phyloP scores from a whole-genome alignment of 2,113 vertebrate genomes.

The Heterocephalus glaber region DNA sequence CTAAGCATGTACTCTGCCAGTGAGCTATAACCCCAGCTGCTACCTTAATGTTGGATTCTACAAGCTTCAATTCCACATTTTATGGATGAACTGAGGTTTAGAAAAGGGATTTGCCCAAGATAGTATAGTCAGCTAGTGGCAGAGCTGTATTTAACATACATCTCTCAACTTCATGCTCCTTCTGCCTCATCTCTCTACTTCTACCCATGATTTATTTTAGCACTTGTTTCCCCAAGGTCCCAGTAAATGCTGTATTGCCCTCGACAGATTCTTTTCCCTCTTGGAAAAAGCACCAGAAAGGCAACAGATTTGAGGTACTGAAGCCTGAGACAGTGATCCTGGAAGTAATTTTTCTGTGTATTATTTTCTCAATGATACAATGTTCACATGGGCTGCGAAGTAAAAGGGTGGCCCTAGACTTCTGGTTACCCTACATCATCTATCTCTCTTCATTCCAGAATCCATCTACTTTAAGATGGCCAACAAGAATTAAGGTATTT shows the following conservation, averaged over 20 bases:
- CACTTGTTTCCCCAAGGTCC: neutral
- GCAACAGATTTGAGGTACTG: neutral
- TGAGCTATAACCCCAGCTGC: neutral
- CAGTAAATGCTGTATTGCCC: neutral
- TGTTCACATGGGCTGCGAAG: neutral
- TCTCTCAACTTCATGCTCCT: neutral
- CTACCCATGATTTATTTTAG: neutral
- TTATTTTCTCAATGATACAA: neutral
- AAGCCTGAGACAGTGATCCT: neutral
- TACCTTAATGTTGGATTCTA: neutral
- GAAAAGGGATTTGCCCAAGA: neutral
- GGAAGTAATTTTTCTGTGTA: neutral
- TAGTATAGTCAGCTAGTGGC: neutral
- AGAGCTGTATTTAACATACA: neutral
- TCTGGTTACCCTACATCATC: neutral
- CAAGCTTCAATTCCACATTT: neutral
- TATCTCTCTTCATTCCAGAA: neutral
- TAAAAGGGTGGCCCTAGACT: neutral
- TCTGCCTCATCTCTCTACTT: neutral
- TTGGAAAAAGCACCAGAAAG: constrained; percentile 22
- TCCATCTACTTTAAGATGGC: neutral
- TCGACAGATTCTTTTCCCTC: neutral
- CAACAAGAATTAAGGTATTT: neutral
- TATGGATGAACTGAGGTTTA: neutral
- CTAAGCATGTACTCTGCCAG: neutral